Percentiles rank a stretch among this genome's conserved stretches.
phyloP scores from a whole-genome alignment of 2,113 vertebrate species.

The Hippocampus barbouri region DNA sequence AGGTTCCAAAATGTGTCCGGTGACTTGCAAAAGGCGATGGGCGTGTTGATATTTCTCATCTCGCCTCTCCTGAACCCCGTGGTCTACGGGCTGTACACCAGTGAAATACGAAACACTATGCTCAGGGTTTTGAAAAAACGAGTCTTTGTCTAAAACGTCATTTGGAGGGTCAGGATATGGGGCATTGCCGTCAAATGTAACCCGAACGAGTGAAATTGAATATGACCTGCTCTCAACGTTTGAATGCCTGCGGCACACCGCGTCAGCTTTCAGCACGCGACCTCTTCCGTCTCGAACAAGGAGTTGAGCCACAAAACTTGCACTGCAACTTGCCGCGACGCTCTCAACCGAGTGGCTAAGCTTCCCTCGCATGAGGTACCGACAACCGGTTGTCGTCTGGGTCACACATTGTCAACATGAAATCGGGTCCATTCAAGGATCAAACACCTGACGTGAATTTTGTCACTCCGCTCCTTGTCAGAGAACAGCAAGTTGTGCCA shows the following conservation, averaged over 20 bases:
- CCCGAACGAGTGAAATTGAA: too few relatives aligned
- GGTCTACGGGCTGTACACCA: conserved; percentile 68
- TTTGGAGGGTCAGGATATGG: too few relatives aligned
- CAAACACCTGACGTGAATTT: not conserved
- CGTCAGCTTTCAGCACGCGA: too few relatives aligned
- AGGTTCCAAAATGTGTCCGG: conserved; percentile 58
- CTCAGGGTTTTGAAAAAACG: conserved; percentile 40
- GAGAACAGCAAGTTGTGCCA: not conserved
- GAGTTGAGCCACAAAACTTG: too few relatives aligned
- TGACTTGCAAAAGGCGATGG: conserved; percentile 69
- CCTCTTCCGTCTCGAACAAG: too few relatives aligned
- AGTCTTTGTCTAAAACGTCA: conserved; percentile 9
- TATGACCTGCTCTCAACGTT: not conserved
- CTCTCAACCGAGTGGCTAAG: too few relatives aligned
- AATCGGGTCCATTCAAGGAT: too few relatives aligned
- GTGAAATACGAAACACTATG: conserved; percentile 57
- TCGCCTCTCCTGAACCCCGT: conserved; percentile 71
- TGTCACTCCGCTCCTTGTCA: not conserved
- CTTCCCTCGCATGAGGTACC: too few relatives aligned
- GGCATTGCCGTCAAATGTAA: too few relatives aligned
- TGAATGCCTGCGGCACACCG: not conserved
- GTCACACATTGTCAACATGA: not conserved
- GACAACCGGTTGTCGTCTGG: too few relatives aligned
- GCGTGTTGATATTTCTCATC: conserved; percentile 68
- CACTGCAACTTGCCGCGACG: too few relatives aligned